Evolutionary conservation across 2,888 invertebrate species (phyloP), one percentile per base, ranked within the genome.

Genomic region (Aleiodes alternator): DNA sequence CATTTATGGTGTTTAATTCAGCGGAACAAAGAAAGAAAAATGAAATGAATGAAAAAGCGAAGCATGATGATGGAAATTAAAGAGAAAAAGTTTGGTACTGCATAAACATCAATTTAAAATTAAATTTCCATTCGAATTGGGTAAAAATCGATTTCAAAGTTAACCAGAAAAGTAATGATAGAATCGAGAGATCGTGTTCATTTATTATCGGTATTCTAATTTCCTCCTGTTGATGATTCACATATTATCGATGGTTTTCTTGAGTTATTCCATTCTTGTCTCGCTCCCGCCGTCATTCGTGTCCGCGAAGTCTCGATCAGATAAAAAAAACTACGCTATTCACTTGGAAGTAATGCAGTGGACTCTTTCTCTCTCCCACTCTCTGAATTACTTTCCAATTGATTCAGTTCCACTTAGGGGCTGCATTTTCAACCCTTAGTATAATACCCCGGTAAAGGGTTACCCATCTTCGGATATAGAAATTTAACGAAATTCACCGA

Each of bases 391-490:
- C 23, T 23, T 23, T 38, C 38, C 38, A 43, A 48, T 16, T 48
- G 64, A 64, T 34, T 64, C 64, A 23, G 48, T 64, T 64, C 43
- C 64, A 64, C 64, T 64, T 64, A 48, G 64, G 61, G 48, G 70
- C 56, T 75, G 31, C 70, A 75, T 43, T 70, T 43, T 53, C 29
- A 43, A 61, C 51, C 4, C n/a, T 23, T 23, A 31, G 70, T 68
- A 53, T 74, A 71, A 76, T 78, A 76, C 73, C 48, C 73, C 75
- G 61, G 61, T 64, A 57, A 76, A 70, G 70, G 56, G 43, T 73
- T 76, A 77, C 69, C 74, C 72, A 77, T 75, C 23, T 23, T 59
- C 72, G 73, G 73, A 72, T 73, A 77, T 79, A 50, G 51, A 71
- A 64, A 64, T 48, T 64, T 50, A 55, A 68, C 51, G 57, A 23